phyloP scores from a whole-genome alignment of 2,888 invertebrate genomes.

The Cerastis rubricosa region DNA sequence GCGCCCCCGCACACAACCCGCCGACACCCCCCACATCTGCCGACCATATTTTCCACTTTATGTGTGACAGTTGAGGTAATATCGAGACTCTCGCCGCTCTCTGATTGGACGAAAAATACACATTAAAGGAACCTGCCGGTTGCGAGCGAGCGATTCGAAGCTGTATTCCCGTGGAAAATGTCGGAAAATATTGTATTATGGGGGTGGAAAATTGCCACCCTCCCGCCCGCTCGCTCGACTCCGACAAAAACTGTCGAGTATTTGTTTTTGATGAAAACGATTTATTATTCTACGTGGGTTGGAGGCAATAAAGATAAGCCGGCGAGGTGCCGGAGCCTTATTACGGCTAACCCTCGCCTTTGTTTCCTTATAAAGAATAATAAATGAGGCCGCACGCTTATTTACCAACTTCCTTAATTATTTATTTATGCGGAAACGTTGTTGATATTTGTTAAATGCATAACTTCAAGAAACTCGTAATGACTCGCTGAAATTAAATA shows the following conservation, averaged over 20 bases:
- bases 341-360: constrained; percentile 91
- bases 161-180: constrained; percentile 91
- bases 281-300: constrained; percentile 91
- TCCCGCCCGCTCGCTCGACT: constrained; percentile 89
- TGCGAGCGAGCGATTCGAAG: constrained; percentile 90
- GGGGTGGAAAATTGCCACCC: constrained; percentile 91
- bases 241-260: constrained; percentile 91
- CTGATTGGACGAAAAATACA: constrained; percentile 92
- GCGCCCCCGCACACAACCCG: constrained; percentile 62
- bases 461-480: constrained; percentile 72
- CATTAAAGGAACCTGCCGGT: constrained; percentile 91
- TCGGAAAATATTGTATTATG: constrained; percentile 91
- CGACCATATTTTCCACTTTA: constrained; percentile 92
- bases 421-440: constrained; percentile 89
- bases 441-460: constrained; percentile 86
- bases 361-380: constrained; percentile 91
- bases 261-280: constrained; percentile 91
- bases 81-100: constrained; percentile 91
- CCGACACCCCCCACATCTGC: constrained; percentile 87
- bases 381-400: constrained; percentile 90
- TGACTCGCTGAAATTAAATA: constrained; percentile 41
- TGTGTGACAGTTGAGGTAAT: constrained; percentile 92
- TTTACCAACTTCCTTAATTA: constrained; percentile 90
- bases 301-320: constrained; percentile 91
- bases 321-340: constrained; percentile 91